Base-by-base conservation (phyloP, 2,797 vertebrate genomes). In the Centroberyx gerrardi region DNA sequence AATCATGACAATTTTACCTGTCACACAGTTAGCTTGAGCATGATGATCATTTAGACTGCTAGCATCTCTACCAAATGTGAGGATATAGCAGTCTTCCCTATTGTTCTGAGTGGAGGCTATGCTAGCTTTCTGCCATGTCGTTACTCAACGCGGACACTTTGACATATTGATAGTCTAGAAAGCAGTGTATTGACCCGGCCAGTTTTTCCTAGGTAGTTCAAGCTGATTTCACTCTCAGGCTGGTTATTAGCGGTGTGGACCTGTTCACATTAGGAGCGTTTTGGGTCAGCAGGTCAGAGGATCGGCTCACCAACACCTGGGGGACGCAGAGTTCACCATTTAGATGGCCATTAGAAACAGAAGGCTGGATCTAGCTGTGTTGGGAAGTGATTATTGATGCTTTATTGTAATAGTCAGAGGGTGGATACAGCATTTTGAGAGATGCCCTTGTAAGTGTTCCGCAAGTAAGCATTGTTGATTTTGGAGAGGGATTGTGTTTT, bases 211-310 rank as follows among this genome's bases (percentile, higher is more conserved):
- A 10, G 29, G 28, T 6, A 27, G 22, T 59, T 65, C 71, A 62
- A 56, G 44, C 58, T 65, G 29, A 78, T 82, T 80, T 84, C 29
- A 51, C 68, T 72, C 77, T 80, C 60, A 56, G 71, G 72, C 86
- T 87, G 74, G 80, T 87, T 77, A 81, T 89, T 82, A 81, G 77
- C 77, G 69, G 51, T 60, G 59, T 31, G 64, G 82, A 93, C 88
- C 87, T 90, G 87, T 88, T 92, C 82, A 77, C 80, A 84, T 87
- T 74, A 56, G 73, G 72, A 84, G 77, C 74, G 74, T 89, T 90
- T 80, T 80, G 69, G 90, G 88, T 91, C 89, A 88, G 49, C 6
- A 85, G 90, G 89, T 92, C 91, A 90, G 73, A 66, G 77, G 80
- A 90, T 76, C 81, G 78, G 78, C 82, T 86, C 69, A 52, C 74